A percentile compares a stretch with the other conserved stretches of the same genome.
Evolutionary conservation across 2,888 invertebrate species (phyloP).

Genomic region (Steromphala cineraria): DNA sequence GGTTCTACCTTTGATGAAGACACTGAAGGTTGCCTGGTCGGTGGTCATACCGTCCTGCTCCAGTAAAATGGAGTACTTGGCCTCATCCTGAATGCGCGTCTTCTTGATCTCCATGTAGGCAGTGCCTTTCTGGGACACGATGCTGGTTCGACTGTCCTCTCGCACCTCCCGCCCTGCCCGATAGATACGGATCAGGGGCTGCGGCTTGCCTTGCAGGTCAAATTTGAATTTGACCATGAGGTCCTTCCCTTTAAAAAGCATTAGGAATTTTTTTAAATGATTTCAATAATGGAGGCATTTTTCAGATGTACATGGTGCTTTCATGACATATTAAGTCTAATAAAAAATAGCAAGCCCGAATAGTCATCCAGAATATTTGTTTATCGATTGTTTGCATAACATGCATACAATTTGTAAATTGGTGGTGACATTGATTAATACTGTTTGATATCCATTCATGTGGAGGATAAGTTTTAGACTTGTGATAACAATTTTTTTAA

Average conservation of each 20-base stretch:
- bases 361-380: too few species aligned
- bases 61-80: constrained; percentile 93
- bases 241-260: constrained; percentile 56
- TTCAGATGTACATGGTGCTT: too few species aligned
- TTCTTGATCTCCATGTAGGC: constrained; percentile 96
- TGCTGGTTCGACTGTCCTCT: constrained; percentile 90
- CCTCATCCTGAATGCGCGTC: constrained; percentile 97
- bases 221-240: constrained; percentile 76
- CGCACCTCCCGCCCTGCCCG: constrained; percentile 96
- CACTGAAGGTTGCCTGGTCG: constrained; percentile 95
- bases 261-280: too few species aligned
- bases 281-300: too few species aligned
- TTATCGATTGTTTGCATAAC: too few species aligned
- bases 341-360: too few species aligned
- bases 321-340: too few species aligned
- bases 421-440: too few species aligned
- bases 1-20: constrained; percentile 96
- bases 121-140: constrained; percentile 77
- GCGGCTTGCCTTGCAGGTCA: constrained; percentile 94
- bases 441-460: too few species aligned
- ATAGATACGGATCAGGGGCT: constrained; percentile 90
- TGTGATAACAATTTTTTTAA: too few species aligned
- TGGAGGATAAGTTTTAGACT: too few species aligned
- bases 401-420: too few species aligned
- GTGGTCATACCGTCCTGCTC: constrained; percentile 91